Conservation (phyloP, 2,113 vertebrate species). For the Apistogramma diplotaenia region DNA sequence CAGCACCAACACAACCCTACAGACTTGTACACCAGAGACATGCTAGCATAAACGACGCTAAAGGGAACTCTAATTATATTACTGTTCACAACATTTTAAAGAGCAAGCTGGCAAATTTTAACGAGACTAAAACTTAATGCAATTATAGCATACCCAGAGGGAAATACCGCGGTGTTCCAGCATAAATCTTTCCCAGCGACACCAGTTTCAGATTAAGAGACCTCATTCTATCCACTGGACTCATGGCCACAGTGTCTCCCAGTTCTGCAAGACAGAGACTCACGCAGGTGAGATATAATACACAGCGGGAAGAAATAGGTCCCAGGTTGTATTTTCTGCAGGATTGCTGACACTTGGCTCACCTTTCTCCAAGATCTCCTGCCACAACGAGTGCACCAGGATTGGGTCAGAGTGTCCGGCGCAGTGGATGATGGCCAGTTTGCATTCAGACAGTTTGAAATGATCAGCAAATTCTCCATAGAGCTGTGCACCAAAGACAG, state of each 20-base stretch:
- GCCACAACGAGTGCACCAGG: conserved; percentile 94
- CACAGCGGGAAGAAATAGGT: neutral
- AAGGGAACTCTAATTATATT: conserved; percentile 36
- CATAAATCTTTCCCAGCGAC: conserved; percentile 91
- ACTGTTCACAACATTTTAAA: conserved; percentile 26
- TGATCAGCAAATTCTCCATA: conserved; percentile 97
- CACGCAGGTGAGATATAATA: neutral
- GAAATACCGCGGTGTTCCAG: conserved; percentile 94
- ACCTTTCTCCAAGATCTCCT: conserved; percentile 97
- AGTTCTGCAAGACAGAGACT: conserved; percentile 79
- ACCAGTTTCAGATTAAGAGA: conserved; percentile 90
- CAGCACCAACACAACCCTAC: conserved; percentile 1
- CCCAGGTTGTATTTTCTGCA: neutral
- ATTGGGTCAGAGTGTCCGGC: conserved; percentile 93
- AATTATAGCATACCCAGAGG: conserved; percentile 83
- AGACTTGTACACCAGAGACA: conserved; percentile 33
- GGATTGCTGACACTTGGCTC: neutral
- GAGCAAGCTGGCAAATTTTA: conserved; percentile 12
- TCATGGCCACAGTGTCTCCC: conserved; percentile 85
- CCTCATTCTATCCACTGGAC: conserved; percentile 87
- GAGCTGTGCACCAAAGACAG: conserved; percentile 74
- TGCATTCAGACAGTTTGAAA: conserved; percentile 94
- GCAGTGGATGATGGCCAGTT: conserved; percentile 96
- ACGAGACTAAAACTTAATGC: conserved; percentile 10
- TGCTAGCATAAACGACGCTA: conserved; percentile 34